These are phyloP conservation scores for Pachliopta kotzebuea DNA, from an alignment of 2,888 invertebrate species.

Conservation along the genomic window DNA sequence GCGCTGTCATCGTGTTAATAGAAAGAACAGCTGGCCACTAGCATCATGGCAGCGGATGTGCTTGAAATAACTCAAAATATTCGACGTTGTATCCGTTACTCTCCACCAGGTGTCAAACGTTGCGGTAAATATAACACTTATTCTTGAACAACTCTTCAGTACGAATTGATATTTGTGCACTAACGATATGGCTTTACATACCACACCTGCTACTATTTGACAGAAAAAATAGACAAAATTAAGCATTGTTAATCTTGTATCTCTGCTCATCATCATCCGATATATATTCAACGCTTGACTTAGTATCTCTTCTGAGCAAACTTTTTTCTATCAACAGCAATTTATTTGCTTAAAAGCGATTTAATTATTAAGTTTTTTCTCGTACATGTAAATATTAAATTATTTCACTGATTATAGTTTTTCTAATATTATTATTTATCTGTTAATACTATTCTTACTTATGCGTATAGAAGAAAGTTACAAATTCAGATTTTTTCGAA, in stretches of 20 bases:
- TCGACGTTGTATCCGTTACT: constrained; percentile 36
- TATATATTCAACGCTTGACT: too few relatives aligned
- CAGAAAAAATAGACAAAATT: neutral
- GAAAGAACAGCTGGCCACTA: constrained; percentile 62
- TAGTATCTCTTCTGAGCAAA: too few relatives aligned
- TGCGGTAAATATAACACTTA: constrained; percentile 28
- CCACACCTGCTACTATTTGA: neutral
- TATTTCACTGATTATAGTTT: too few relatives aligned
- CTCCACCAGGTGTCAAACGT: constrained; percentile 29
- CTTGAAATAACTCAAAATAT: constrained; percentile 57
- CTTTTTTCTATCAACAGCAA: too few relatives aligned
- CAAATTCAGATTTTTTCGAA: too few relatives aligned
- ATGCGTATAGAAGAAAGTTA: too few relatives aligned
- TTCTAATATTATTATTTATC: too few relatives aligned
- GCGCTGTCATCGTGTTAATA: constrained; percentile 71
- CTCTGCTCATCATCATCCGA: too few relatives aligned
- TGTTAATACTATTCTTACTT: too few relatives aligned
- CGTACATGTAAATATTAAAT: too few relatives aligned
- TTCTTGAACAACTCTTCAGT: constrained; percentile 13
- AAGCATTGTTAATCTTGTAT: neutral
- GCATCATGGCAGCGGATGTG: constrained; percentile 57
- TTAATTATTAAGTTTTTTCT: too few relatives aligned
- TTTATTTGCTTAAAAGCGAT: too few relatives aligned
- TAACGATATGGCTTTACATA: neutral
- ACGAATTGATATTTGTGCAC: constrained; percentile 32